phyloP scores from a whole-genome alignment of 1,140 invertebrate genomes.

The Ceratosolen solmsi region DNA sequence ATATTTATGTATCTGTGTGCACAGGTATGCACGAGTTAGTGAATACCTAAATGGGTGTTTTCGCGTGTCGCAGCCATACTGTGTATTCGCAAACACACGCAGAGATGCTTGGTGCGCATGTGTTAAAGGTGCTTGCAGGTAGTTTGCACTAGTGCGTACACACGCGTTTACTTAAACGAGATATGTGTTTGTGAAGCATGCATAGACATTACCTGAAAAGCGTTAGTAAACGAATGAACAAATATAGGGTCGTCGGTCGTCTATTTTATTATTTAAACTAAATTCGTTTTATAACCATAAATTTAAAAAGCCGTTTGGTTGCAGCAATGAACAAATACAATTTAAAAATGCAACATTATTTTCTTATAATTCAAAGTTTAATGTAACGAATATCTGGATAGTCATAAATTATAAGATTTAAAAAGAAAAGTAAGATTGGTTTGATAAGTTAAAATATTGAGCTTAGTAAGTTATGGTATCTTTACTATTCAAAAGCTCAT shows the following conservation, averaged over 20 bases:
- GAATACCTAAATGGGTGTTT: background rate
- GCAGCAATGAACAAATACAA: too few relatives aligned
- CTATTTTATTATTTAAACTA: background rate
- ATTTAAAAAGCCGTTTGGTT: too few relatives aligned
- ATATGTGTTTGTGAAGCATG: background rate
- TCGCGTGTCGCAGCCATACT: background rate
- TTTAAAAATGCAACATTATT: too few relatives aligned
- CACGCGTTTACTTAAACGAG: background rate
- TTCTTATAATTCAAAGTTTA: too few relatives aligned
- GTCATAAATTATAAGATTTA: too few relatives aligned
- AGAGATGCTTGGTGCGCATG: background rate
- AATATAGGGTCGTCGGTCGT: background rate
- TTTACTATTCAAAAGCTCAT: background rate
- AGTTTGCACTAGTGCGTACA: background rate
- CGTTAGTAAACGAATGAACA: slow-evolving; percentile 5
- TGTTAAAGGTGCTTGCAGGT: background rate
- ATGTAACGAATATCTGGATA: too few relatives aligned
- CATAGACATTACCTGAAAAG: slow-evolving; percentile 1
- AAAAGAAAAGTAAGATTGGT: background rate
- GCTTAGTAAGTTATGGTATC: background rate
- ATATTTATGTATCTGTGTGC: background rate
- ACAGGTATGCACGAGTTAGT: background rate
- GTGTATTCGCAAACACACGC: background rate
- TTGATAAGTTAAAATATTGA: background rate
- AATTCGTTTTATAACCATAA: background rate